These are phyloP conservation scores for Scomber japonicus DNA, from an alignment of 2,113 vertebrate species.

Conservation along the genomic window DNA sequence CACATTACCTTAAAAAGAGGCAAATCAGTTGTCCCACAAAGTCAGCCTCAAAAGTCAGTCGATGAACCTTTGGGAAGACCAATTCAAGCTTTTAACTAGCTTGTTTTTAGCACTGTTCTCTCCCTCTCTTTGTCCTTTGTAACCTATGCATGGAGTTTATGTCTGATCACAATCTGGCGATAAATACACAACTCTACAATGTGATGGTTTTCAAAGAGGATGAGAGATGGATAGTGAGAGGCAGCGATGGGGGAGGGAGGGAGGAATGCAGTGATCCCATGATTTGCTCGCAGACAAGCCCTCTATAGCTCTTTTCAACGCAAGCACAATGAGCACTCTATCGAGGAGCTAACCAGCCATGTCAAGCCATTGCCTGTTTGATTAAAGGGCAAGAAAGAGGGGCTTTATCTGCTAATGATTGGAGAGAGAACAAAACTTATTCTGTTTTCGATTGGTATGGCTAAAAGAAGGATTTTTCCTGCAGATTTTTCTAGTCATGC, in stretches of 20 bases:
- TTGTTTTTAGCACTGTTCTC: slow-evolving; percentile 1
- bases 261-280: slow-evolving; percentile 81
- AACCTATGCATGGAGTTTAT: background rate
- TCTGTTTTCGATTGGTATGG: slow-evolving; percentile 66
- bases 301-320: slow-evolving; percentile 75
- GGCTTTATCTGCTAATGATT: slow-evolving; percentile 80
- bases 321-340: slow-evolving; percentile 82
- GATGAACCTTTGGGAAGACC: slow-evolving; percentile 4
- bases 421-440: slow-evolving; percentile 70
- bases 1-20: slow-evolving; percentile 22
- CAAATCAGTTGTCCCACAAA: slow-evolving; percentile 35
- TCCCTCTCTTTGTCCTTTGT: background rate
- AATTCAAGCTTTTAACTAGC: background rate
- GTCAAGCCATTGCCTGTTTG: slow-evolving; percentile 79
- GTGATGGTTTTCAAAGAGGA: slow-evolving; percentile 48
- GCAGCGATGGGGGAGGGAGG: slow-evolving; percentile 39
- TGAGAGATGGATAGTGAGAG: slow-evolving; percentile 30
- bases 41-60: slow-evolving; percentile 16
- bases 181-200: slow-evolving; percentile 23
- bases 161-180: slow-evolving; percentile 14
- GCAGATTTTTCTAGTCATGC: slow-evolving; percentile 44
- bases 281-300: slow-evolving; percentile 76
- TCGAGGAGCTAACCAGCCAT: slow-evolving; percentile 79
- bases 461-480: slow-evolving; percentile 39
- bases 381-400: slow-evolving; percentile 81